Evolutionary conservation across 1,140 invertebrate genomes (phyloP), one percentile per base, ranked within the genome.

Genomic region (Diachasmimorpha longicaudata): DNA sequence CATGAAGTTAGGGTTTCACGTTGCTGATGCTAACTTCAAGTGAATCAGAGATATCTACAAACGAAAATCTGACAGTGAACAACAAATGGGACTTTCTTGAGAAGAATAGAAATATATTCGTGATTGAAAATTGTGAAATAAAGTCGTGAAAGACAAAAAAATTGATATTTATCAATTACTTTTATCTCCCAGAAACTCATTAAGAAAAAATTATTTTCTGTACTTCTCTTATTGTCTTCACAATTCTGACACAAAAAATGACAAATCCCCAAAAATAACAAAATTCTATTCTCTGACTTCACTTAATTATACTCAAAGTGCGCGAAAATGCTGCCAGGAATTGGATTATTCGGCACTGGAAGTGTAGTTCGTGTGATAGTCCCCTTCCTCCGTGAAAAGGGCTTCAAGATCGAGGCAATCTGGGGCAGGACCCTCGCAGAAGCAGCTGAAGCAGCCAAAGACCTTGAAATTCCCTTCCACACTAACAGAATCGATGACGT

Each of bases 401-500:
- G 96, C 11, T 97, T 97, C 81, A 93, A 94, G 86, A 94, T 99
- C 11, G 95, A 97, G 89, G 97, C 97, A 52, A 92, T 98, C 82
- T 98, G 97, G 97, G 96, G 96, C 77, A 90, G 94, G 31, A 97
- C 95, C 0, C 84, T 94, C 13, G 93, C 94, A 77, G 94, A 96
- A 86, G 96, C 96, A 0, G 93, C 96, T 79, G 91, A 93, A 79
- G 89, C 94, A 21, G 95, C 97, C 0, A 91, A 91, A 72, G 94
- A 96, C 82, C 90, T 98, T 3, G 92, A 94, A 79, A 98, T 99
- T 79, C 93, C 95, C 11, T 98, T 98, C 88, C 93, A 93, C 82
- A 98, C 97, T 0, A 96, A 96, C 82, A 95, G 96, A 89, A 97
- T 98, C 63, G 97, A 99, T 84, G 97, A 98, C 84, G 96, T 98